These are phyloP conservation scores for Hypomecis punctinalis DNA, from an alignment of 2,888 invertebrate species.

Conservation along the genomic window DNA sequence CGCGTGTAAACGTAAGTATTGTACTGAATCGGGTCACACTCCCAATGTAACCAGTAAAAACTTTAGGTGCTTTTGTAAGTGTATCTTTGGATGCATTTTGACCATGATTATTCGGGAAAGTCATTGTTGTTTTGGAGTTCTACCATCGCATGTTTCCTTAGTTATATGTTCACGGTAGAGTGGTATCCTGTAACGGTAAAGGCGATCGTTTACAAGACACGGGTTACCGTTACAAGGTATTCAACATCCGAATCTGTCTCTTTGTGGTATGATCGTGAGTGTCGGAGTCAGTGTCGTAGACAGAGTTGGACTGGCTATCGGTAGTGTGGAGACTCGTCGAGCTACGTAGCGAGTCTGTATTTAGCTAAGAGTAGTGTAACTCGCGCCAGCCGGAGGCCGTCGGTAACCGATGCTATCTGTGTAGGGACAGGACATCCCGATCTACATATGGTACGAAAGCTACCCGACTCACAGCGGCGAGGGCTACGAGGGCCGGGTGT, in stretches of 20 bases:
- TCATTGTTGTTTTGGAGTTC: conserved; percentile 38
- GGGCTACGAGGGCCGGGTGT: conserved; percentile 96
- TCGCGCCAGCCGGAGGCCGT: conserved; percentile 56
- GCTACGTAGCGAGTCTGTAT: conserved; percentile 47
- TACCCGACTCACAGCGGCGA: conserved; percentile 98
- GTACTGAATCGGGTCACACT: conserved; percentile 25
- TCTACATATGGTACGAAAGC: conserved; percentile 99
- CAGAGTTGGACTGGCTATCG: conserved; percentile 56
- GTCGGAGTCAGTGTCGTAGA: conserved; percentile 55
- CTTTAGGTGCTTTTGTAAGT: conserved; percentile 37
- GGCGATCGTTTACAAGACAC: neutral
- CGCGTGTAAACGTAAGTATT: conserved; percentile 23
- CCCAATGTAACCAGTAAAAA: conserved; percentile 21
- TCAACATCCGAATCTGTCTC: conserved; percentile 44
- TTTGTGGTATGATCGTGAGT: conserved; percentile 44
- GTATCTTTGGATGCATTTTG: conserved; percentile 25
- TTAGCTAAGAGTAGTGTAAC: conserved; percentile 49
- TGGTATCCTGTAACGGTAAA: conserved; percentile 47
- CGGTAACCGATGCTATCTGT: conserved; percentile 56
- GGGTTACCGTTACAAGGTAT: conserved; percentile 47
- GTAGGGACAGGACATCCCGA: conserved; percentile 97
- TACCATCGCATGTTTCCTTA: conserved; percentile 43
- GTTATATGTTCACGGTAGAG: conserved; percentile 39
- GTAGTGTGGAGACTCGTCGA: conserved; percentile 49
- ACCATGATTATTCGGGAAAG: conserved; percentile 31